phyloP scores from a whole-genome alignment of 2,113 vertebrate genomes.

The Hydropotes inermis region DNA sequence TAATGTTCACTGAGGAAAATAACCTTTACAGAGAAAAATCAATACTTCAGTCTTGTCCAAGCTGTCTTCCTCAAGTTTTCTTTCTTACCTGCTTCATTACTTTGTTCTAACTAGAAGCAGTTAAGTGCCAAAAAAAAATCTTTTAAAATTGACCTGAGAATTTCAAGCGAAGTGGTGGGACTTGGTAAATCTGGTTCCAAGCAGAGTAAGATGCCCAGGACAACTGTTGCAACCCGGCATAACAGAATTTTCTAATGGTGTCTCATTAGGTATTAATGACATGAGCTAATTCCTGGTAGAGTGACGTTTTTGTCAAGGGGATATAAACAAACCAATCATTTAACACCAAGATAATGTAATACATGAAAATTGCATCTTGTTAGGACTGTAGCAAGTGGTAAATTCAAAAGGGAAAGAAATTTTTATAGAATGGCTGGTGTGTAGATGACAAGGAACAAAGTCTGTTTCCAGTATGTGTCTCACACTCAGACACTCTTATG shows the following conservation, averaged over 20 bases:
- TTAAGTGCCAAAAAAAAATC: not conserved
- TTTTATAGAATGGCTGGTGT: not conserved
- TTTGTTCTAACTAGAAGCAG: not conserved
- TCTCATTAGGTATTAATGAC: slow-evolving; percentile 37
- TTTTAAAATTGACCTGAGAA: not conserved
- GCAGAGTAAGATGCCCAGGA: not conserved
- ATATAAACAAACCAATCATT: not conserved
- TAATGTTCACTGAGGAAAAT: not conserved
- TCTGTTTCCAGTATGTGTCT: not conserved
- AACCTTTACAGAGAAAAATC: not conserved
- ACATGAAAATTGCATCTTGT: not conserved
- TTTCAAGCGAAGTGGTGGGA: not conserved
- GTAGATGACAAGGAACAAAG: not conserved
- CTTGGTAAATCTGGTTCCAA: not conserved
- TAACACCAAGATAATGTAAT: not conserved
- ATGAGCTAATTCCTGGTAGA: slow-evolving; percentile 20
- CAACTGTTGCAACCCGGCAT: not conserved
- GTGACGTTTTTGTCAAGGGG: slow-evolving; percentile 32
- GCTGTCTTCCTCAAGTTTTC: not conserved
- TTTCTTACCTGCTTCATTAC: not conserved
- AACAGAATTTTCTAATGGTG: not conserved
- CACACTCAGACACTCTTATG: not conserved
- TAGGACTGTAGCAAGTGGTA: not conserved
- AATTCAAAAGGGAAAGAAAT: not conserved
- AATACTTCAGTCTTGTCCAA: not conserved